Base-by-base conservation (phyloP, 1,140 invertebrate species). In the Sarcophaga peregrina region DNA sequence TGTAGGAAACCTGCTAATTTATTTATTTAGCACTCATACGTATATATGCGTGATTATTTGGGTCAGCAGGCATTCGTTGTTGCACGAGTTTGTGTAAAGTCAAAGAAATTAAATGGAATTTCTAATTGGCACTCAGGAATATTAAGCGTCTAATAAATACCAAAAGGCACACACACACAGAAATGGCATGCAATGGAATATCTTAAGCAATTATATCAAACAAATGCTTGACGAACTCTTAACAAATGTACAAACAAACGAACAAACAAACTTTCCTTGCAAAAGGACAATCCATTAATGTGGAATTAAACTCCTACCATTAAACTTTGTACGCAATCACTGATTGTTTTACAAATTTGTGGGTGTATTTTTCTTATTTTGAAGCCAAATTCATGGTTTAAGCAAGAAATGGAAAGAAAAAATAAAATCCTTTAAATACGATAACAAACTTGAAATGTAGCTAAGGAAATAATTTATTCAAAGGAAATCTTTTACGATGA, bases 221-320 rank as follows among this genome's bases (percentile, higher is more conserved):
- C 62, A 68, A 68, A 68, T 68, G 17, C 17, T 68, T 68, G 62
- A 25, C 8, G 20, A 68, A 52, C 25, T 37, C 25, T 37, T 37
- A 1, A 37, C 1, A 52, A 3, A 52, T 52, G 20, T 20, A 25
- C 5, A 68, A 7, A 68, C 17, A 68, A 62, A 13, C 11, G 15
- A 52, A 37, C 25, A 37, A 37, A 37, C 25, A 4, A 2, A n/a
- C 4, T 1, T 37, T 37, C 25, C 4, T 37, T 37, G 1, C 25
- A 37, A 37, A 37, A 68, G 62, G 62, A 68, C 62, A 68, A 68
- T 68, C 62, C 62, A 68, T 68, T 68, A 68, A 68, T 68, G 62
- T 17, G 20, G 20, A 68, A 68, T 37, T 68, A 68, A 20, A 68
- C 17, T n/a, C 4, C 25, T 37, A 4, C 62, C 62, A 68, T 68